Evolutionary conservation across 2,113 vertebrate species (phyloP).

Genomic region (Pachycephala philippinensis): DNA sequence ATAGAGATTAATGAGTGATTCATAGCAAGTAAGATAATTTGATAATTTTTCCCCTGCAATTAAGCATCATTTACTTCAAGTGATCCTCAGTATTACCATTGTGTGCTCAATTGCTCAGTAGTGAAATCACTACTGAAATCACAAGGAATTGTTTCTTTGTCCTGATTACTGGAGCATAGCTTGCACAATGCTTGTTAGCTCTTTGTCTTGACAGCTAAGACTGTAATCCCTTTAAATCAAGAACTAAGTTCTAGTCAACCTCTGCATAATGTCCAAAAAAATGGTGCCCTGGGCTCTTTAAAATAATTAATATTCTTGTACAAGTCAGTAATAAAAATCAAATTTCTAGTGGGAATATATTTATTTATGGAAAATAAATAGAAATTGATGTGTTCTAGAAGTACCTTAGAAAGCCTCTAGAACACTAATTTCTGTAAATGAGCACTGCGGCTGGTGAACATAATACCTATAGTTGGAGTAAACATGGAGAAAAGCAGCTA

Average conservation of each 20-base stretch:
- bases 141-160: constrained; percentile 4
- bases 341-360: neutral
- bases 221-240: neutral
- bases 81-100: neutral
- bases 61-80: constrained; percentile 13
- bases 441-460: neutral
- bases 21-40: constrained; percentile 28
- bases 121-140: constrained; percentile 37
- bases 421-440: neutral
- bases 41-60: constrained; percentile 24
- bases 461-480: neutral
- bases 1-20: constrained; percentile 55
- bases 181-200: neutral
- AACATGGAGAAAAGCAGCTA: neutral
- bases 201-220: neutral
- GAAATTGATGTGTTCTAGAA: neutral
- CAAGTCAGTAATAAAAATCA: neutral
- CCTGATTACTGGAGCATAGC: neutral
- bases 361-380: neutral
- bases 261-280: neutral
- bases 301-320: neutral
- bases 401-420: neutral
- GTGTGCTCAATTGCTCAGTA: neutral
- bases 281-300: neutral
- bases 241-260: neutral